These are phyloP conservation scores for Sphenodon punctatus DNA, from an alignment of 2,797 vertebrate species.

Conservation along the genomic window DNA sequence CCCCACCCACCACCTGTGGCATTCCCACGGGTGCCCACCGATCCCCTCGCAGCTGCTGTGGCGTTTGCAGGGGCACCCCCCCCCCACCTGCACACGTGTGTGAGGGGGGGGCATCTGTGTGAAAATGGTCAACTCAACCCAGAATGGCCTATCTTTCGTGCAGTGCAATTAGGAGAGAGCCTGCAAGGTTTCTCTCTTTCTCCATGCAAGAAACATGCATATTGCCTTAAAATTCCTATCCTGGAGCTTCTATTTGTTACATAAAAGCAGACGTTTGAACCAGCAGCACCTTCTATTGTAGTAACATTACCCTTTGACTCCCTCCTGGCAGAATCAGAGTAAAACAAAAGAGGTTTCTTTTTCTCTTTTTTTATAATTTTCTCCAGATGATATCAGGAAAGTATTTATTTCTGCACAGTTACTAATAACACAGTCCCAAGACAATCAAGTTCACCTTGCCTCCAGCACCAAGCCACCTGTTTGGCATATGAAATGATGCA, in stretches of 20 bases:
- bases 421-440: background rate
- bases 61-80: too few relatives aligned
- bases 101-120: too few relatives aligned
- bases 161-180: background rate
- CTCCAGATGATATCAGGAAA: background rate
- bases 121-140: background rate
- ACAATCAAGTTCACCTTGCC: background rate
- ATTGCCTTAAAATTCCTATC: background rate
- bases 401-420: background rate
- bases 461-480: background rate
- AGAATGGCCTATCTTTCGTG: background rate
- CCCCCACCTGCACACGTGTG: too few relatives aligned
- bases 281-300: background rate
- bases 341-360: background rate
- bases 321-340: background rate
- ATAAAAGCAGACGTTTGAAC: background rate
- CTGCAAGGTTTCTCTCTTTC: background rate
- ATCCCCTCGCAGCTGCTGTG: too few relatives aligned
- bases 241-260: background rate
- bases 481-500: background rate
- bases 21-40: too few relatives aligned
- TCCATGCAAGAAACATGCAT: background rate
- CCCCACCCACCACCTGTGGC: too few relatives aligned
- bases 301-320: background rate
- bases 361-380: background rate